Conservation (phyloP, 2,797 vertebrate species). For the Heteromormyrus szaboi region DNA sequence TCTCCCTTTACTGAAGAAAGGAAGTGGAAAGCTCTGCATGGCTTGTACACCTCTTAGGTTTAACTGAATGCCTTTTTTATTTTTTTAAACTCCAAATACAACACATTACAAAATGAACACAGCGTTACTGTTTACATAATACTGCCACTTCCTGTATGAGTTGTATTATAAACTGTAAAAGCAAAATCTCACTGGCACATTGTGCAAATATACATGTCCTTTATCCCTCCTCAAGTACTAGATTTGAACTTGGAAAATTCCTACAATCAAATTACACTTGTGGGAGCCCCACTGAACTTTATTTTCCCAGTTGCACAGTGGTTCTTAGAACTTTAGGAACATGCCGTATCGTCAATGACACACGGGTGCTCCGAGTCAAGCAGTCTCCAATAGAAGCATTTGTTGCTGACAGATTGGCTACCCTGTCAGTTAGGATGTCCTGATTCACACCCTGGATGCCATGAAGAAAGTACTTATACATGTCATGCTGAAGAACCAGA, state of each 20-base stretch:
- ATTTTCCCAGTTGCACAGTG: constrained; percentile 51
- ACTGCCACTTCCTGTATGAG: not conserved
- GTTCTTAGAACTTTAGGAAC: constrained; percentile 76
- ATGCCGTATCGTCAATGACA: constrained; percentile 79
- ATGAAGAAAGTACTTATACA: constrained; percentile 71
- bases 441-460: constrained; percentile 54
- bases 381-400: constrained; percentile 43
- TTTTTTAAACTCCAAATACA: not conserved
- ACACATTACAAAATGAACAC: not conserved
- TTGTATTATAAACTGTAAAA: not conserved
- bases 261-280: not conserved
- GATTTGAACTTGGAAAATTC: not conserved
- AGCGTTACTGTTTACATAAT: not conserved
- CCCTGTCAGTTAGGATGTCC: constrained; percentile 58
- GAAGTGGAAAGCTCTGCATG: not conserved
- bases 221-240: not conserved
- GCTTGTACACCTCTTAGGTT: not conserved
- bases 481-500: constrained; percentile 68
- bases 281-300: not conserved
- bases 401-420: constrained; percentile 58
- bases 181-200: not conserved
- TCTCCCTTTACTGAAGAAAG: not conserved
- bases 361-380: constrained; percentile 62
- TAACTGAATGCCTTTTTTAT: not conserved
- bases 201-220: not conserved